Percentiles rank a stretch among this genome's conserved stretches.
Evolutionary conservation across 2,113 vertebrate species (phyloP).

Genomic region (Micromys minutus): DNA sequence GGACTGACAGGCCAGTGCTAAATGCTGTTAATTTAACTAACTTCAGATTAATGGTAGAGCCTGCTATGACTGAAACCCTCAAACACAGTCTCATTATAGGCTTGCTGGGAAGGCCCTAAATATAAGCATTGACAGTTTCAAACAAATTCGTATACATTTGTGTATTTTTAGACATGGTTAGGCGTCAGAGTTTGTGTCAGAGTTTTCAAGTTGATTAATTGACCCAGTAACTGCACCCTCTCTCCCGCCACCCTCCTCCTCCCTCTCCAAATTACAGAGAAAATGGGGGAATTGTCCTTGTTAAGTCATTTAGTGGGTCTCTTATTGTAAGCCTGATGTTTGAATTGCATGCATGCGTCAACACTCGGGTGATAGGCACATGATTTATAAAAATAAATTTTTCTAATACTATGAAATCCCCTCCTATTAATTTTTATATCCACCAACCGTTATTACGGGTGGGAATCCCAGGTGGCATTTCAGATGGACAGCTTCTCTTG

Average conservation of each 20-base stretch:
- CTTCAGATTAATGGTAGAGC: slow-evolving; percentile 92
- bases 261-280: slow-evolving; percentile 81
- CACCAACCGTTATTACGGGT: slow-evolving; percentile 77
- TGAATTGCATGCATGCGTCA: slow-evolving; percentile 80
- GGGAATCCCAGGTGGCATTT: slow-evolving; percentile 81
- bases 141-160: slow-evolving; percentile 88
- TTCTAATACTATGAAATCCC: slow-evolving; percentile 81
- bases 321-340: slow-evolving; percentile 79
- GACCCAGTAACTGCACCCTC: slow-evolving; percentile 86
- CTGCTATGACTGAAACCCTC: slow-evolving; percentile 86
- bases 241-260: slow-evolving; percentile 70
- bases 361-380: slow-evolving; percentile 78
- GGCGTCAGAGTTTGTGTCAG: slow-evolving; percentile 90
- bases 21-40: slow-evolving; percentile 94
- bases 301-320: slow-evolving; percentile 78
- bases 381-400: slow-evolving; percentile 83
- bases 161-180: slow-evolving; percentile 88
- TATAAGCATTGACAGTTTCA: slow-evolving; percentile 90
- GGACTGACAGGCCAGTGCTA: slow-evolving; percentile 92
- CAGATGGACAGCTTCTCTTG: slow-evolving; percentile 78
- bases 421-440: slow-evolving; percentile 83
- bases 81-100: slow-evolving; percentile 93
- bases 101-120: slow-evolving; percentile 90
- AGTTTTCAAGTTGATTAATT: slow-evolving; percentile 90
- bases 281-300: slow-evolving; percentile 82